Evolutionary conservation across 2,888 invertebrate species (phyloP).

Genomic region (Caenorhabditis zanzibari): DNA sequence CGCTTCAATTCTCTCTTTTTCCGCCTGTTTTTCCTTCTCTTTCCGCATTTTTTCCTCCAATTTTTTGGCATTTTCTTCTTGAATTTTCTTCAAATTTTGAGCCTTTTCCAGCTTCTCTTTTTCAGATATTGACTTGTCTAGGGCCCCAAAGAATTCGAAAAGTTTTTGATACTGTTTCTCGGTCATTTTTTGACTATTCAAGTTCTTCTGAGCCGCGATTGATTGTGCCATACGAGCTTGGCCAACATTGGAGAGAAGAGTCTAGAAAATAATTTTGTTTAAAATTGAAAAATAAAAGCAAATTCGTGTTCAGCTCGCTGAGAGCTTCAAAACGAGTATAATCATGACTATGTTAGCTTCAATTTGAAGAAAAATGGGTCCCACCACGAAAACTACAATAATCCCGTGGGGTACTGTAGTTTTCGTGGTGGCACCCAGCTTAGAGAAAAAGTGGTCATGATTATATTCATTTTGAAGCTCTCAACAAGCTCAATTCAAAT

Average conservation of each 20-base stretch:
- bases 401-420: no score
- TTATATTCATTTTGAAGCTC: conserved; percentile 2
- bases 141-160: conserved; percentile 29
- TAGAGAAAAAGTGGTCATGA: background rate
- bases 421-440: no score
- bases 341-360: background rate
- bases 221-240: conserved; percentile 38
- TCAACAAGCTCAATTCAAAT: background rate
- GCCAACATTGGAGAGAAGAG: conserved; percentile 20
- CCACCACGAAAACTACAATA: no score
- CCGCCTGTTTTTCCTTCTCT: conserved; percentile 33
- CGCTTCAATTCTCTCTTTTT: conserved; percentile 37
- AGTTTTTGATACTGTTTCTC: conserved; percentile 16
- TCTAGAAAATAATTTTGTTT: conserved; percentile 36
- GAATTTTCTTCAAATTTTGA: background rate
- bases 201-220: background rate
- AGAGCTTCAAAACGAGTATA: background rate
- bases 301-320: background rate
- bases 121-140: conserved; percentile 9
- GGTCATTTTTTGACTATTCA: background rate
- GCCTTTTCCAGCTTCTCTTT: background rate
- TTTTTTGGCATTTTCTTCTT: conserved; percentile 15
- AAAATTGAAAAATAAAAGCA: background rate
- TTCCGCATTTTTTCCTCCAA: conserved; percentile 23
- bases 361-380: no score